Conservation (phyloP, 2,113 vertebrate species). For the Strigops habroptila region DNA sequence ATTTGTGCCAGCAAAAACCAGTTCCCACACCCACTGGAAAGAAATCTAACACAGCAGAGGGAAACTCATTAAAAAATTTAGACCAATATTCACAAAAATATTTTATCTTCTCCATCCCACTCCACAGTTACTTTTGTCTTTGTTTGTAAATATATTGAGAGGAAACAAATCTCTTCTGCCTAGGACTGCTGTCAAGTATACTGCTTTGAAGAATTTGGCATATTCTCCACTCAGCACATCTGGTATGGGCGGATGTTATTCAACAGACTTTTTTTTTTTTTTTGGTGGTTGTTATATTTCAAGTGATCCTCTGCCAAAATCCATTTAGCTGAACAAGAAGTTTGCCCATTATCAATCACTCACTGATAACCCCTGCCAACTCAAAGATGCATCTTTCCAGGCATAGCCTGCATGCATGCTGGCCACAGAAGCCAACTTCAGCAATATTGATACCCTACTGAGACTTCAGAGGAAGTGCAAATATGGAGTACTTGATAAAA, state of each 20-base stretch:
- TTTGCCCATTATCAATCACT: slow-evolving; percentile 31
- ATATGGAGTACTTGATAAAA: slow-evolving; percentile 10
- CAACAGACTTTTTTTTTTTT: background rate
- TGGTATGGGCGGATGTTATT: slow-evolving; percentile 41
- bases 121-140: background rate
- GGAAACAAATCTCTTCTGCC: background rate
- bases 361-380: background rate
- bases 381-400: slow-evolving; percentile 25
- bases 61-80: background rate
- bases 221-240: slow-evolving; percentile 49
- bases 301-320: slow-evolving; percentile 9
- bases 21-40: background rate
- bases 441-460: background rate
- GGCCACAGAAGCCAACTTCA: background rate
- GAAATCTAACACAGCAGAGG: background rate
- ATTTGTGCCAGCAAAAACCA: background rate
- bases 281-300: background rate
- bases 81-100: background rate
- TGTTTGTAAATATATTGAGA: slow-evolving; percentile 16
- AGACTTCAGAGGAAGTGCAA: slow-evolving; percentile 33
- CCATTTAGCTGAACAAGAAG: slow-evolving; percentile 35
- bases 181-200: background rate
- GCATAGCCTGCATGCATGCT: background rate
- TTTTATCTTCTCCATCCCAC: background rate
- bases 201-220: slow-evolving; percentile 45